phyloP scores from a whole-genome alignment of 1,140 invertebrate species.

The Nasonia giraulti region DNA sequence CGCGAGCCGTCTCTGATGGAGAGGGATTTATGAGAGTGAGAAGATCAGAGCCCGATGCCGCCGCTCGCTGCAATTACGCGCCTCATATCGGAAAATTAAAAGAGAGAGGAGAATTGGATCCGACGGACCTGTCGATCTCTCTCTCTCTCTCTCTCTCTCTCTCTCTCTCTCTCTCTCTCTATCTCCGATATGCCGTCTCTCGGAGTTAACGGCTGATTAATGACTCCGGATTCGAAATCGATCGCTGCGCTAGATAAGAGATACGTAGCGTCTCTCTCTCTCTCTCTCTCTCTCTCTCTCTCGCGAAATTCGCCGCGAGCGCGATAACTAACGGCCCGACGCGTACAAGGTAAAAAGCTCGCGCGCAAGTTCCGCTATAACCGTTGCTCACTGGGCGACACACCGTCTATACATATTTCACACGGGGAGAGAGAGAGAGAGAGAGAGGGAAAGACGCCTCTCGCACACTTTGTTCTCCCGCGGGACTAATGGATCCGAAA shows the following conservation, averaged over 20 bases:
- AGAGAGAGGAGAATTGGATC: not conserved
- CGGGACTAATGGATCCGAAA: constrained; percentile 4
- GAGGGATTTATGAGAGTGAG: constrained; percentile 18
- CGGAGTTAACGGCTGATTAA: not conserved
- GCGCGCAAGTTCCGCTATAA: not conserved
- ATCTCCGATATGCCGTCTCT: no score
- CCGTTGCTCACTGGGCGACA: not conserved
- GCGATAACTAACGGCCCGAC: not conserved
- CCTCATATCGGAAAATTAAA: constrained; percentile 26
- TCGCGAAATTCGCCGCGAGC: not conserved
- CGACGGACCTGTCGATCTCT: not conserved
- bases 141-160: not conserved
- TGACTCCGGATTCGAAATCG: not conserved
- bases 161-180: not conserved
- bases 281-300: no score
- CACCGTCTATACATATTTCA: not conserved
- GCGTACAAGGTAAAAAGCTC: not conserved
- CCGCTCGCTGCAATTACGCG: not conserved
- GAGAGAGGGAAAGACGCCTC: not conserved
- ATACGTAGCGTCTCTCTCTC: no score
- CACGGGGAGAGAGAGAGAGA: not conserved
- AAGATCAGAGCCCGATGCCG: not conserved
- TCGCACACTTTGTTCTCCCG: not conserved
- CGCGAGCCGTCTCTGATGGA: constrained; percentile 2
- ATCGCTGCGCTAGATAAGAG: not conserved